Conservation (phyloP, 2,113 vertebrate genomes). For the Herpetotheres cachinnans region DNA sequence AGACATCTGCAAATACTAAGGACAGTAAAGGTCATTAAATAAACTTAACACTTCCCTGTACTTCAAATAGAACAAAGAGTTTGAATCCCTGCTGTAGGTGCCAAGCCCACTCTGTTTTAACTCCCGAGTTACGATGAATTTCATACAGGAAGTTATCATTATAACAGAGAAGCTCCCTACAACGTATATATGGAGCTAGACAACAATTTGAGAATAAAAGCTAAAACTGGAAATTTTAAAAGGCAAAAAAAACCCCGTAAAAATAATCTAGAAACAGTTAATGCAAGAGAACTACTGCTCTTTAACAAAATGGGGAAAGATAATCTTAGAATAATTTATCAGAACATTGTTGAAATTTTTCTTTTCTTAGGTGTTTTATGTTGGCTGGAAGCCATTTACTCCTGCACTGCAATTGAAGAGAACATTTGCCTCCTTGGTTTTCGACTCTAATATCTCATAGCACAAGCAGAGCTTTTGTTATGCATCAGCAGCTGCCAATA, state of each 20-base stretch:
- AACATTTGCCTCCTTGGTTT: constrained; percentile 53
- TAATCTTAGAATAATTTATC: not conserved
- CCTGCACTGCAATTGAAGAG: constrained; percentile 26
- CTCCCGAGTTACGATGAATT: not conserved
- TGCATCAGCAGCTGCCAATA: constrained; percentile 63
- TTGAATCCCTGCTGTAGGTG: not conserved
- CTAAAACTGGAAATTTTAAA: not conserved
- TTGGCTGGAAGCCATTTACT: constrained; percentile 43
- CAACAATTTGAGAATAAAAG: not conserved
- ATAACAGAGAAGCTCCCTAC: not conserved
- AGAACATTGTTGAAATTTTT: not conserved
- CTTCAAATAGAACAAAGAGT: not conserved
- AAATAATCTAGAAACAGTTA: not conserved
- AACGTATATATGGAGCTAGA: not conserved
- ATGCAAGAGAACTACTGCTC: not conserved
- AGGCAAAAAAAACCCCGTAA: rapidly evolving
- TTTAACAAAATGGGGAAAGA: not conserved
- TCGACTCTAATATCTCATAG: constrained; percentile 34
- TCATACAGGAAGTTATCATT: not conserved
- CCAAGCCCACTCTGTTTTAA: not conserved
- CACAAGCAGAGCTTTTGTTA: constrained; percentile 64
- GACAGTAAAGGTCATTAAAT: not conserved
- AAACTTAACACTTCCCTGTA: not conserved
- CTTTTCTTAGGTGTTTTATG: constrained; percentile 13
- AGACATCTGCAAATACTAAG: not conserved